Conservation (phyloP, 2,113 vertebrate genomes). For the Vulpes lagopus region DNA sequence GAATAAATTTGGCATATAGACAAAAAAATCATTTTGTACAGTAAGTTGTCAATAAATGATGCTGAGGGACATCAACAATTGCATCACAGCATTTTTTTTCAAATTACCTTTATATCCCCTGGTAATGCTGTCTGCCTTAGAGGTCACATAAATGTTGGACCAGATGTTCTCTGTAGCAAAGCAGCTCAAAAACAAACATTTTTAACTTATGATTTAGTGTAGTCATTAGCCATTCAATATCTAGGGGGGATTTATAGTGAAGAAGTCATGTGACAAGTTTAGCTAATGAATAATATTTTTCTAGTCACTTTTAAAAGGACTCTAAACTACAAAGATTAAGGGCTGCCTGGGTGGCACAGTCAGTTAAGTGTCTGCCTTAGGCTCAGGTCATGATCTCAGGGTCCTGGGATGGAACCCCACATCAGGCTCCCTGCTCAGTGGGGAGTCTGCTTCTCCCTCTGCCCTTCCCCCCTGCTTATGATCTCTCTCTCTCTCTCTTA, state of each 20-base stretch:
- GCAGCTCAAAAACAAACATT: constrained; percentile 9
- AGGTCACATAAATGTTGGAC: constrained; percentile 5
- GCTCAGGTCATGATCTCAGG: no score
- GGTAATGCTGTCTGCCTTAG: not conserved
- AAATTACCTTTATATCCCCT: not conserved
- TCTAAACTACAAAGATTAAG: not conserved
- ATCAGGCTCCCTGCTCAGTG: no score
- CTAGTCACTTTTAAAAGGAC: constrained; percentile 30
- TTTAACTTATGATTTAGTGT: constrained; percentile 27
- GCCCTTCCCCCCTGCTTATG: no score
- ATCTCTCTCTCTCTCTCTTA: no score
- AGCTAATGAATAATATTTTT: constrained; percentile 8
- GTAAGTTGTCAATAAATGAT: not conserved
- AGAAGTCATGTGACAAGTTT: not conserved
- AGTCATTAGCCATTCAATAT: not conserved
- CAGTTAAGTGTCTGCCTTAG: no score
- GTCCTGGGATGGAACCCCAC: no score
- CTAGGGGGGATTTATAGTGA: not conserved
- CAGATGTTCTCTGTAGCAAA: constrained; percentile 34
- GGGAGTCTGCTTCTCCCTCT: no score
- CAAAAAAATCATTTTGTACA: not conserved
- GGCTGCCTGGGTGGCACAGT: no score
- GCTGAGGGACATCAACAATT: not conserved
- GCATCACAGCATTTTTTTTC: constrained; percentile 7
- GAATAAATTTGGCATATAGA: constrained; percentile 16